Evolutionary conservation across 2,113 vertebrate genomes (phyloP), one percentile per base, ranked within the genome.

Genomic region (Chloropsis hardwickii): DNA sequence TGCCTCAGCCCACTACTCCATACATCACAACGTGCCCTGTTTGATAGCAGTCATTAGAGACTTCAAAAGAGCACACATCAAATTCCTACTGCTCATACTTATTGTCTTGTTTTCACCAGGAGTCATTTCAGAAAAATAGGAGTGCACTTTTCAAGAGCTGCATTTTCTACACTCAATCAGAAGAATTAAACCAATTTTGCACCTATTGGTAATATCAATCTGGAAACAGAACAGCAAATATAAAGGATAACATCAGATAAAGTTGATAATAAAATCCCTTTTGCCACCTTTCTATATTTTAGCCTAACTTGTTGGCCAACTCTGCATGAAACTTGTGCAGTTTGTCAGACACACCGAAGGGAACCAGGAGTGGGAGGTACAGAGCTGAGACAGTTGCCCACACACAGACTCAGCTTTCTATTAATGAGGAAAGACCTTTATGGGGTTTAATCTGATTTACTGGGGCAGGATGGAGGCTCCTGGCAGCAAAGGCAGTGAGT

Each of bases 381-480:
- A 70, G 66, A 80, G 48, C 39, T 33, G 23, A 2, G 6, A 28
- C 67, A 58, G 44, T 5, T 44, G 9, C 20, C 28, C 50, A 17
- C 7, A 23, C 17, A 40, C 33, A 70, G 17, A 22, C 25, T 24
- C 10, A 28, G 4, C 6, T 28, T 80, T 65, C 24, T 4, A 16
- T 23, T 70, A 45, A 51, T 7, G 5, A 67, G 48, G 7, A 54
- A 14, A 44, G 7, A 61, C 12, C 28, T 37, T 35, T 2, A 23
- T 6, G 8, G 12, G 22, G 6, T 35, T 57, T 54, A 44, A 69
- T 10, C 10, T 48, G 9, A 58, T 73, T 77, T 58, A 58, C 5
- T 1, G 0, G 14, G 25, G 1, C 0, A 9, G n/a, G 3, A 10
- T 24, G 13, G 8, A 82, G 12, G 22, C 31, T 72, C 60, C 48